Evolutionary conservation across 2,797 vertebrate species (phyloP).

Genomic region (Pygocentrus nattereri): DNA sequence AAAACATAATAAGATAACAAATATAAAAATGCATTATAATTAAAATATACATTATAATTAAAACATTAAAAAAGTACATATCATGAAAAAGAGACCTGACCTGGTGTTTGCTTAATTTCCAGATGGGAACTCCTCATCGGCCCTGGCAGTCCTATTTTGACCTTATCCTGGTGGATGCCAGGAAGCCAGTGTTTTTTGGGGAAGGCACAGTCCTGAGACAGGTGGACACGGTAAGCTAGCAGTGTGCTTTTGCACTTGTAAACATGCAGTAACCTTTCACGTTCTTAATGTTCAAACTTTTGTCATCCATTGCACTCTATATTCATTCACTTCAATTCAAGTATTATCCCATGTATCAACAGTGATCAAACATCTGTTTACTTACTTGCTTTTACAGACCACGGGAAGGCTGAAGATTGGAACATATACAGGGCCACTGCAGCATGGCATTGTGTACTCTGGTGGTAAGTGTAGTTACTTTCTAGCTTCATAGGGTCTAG

Average conservation of each 20-base stretch:
- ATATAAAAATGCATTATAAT: too few relatives aligned
- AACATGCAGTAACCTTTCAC: neutral
- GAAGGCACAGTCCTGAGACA: conserved; percentile 93
- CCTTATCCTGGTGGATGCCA: conserved; percentile 92
- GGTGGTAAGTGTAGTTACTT: conserved; percentile 82
- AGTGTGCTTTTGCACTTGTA: neutral
- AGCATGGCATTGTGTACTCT: conserved; percentile 94
- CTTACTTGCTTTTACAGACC: conserved; percentile 74
- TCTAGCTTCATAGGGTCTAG: neutral
- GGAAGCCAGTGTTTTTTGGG: conserved; percentile 92
- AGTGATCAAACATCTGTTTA: neutral
- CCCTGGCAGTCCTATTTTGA: conserved; percentile 96
- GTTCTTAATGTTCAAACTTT: neutral
- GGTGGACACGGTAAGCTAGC: conserved; percentile 89
- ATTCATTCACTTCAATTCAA: too few relatives aligned
- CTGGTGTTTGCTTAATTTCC: conserved; percentile 19
- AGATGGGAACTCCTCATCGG: conserved; percentile 84
- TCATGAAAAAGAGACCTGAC: too few relatives aligned
- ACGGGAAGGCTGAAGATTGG: conserved; percentile 94
- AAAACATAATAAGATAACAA: too few relatives aligned
- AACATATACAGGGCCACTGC: conserved; percentile 93
- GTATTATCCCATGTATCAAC: too few relatives aligned
- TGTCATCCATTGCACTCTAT: too few relatives aligned
- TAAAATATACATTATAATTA: too few relatives aligned
- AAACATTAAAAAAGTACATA: too few relatives aligned